A percentile compares a stretch with the other conserved stretches of the same genome.
Conservation (phyloP, 2,888 invertebrate genomes). For the Lingula anatina region DNA sequence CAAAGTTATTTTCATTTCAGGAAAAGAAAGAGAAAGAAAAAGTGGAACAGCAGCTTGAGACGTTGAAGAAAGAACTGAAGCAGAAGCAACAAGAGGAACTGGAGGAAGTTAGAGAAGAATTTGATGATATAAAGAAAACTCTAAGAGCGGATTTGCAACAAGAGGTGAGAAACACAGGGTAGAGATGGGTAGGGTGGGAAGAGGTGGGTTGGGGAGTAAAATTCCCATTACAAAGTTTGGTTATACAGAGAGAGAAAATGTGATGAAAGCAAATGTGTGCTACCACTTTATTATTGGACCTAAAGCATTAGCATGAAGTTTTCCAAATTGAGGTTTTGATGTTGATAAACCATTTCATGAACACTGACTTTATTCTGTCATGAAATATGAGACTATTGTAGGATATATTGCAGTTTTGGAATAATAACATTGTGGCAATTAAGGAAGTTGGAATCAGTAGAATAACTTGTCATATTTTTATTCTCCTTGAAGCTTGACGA, state of each 20-base stretch:
- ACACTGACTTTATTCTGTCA: too few species aligned
- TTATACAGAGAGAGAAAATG: not conserved
- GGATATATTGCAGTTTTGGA: too few species aligned
- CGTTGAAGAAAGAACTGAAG: constrained; percentile 25
- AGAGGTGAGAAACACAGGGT: constrained; percentile 20
- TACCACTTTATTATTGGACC: too few species aligned
- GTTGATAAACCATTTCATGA: too few species aligned
- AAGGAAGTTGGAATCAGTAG: too few species aligned
- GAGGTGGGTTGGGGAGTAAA: not conserved
- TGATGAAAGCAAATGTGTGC: not conserved
- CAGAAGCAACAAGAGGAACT: constrained; percentile 33
- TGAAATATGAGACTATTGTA: too few species aligned
- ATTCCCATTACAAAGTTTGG: not conserved
- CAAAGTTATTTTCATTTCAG: constrained; percentile 8
- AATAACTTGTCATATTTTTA: too few species aligned
- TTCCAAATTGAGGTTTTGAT: too few species aligned
- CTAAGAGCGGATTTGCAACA: constrained; percentile 37
- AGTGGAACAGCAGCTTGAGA: constrained; percentile 22
- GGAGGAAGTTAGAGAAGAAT: constrained; percentile 27
- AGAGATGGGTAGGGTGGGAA: not conserved
- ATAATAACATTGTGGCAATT: too few species aligned
- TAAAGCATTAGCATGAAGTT: too few species aligned
- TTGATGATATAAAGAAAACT: constrained; percentile 24
- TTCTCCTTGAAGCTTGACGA: too few species aligned
- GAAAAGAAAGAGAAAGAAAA: constrained; percentile 22